Conservation (phyloP, 1,140 invertebrate genomes). For the Campoletis sonorensis region DNA sequence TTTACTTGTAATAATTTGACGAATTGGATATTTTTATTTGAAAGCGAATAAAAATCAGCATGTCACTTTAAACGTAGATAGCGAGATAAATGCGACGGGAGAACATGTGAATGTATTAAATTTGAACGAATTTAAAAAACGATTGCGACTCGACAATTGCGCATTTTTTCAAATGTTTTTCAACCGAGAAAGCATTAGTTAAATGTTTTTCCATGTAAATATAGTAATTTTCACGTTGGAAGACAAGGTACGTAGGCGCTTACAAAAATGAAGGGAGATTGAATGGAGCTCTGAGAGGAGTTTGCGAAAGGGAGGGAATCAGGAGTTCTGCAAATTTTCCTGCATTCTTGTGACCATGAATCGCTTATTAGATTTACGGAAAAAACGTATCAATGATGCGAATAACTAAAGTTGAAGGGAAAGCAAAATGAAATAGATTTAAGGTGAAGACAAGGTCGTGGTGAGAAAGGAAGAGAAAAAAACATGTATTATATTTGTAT, state of each 20-base stretch:
- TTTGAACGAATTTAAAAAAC: too few relatives aligned
- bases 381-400: conserved; percentile 22
- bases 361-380: conserved; percentile 27
- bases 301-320: too few relatives aligned
- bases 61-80: too few relatives aligned
- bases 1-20: too few relatives aligned
- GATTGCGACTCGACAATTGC: too few relatives aligned
- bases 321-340: conserved; percentile 11
- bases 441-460: conserved; percentile 15
- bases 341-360: conserved; percentile 34
- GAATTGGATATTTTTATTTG: too few relatives aligned
- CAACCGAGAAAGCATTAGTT: too few relatives aligned
- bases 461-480: conserved; percentile 8
- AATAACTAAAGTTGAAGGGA: neutral
- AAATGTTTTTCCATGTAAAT: conserved; percentile 10
- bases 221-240: conserved; percentile 26
- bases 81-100: too few relatives aligned
- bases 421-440: conserved; percentile 18
- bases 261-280: conserved; percentile 31
- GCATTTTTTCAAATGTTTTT: too few relatives aligned
- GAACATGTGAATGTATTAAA: too few relatives aligned
- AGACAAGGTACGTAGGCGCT: conserved; percentile 20
- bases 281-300: conserved; percentile 3
- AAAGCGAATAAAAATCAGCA: too few relatives aligned
- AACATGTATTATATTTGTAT: conserved; percentile 58